Conservation (phyloP, 2,113 vertebrate species). For the Serinus canaria region DNA sequence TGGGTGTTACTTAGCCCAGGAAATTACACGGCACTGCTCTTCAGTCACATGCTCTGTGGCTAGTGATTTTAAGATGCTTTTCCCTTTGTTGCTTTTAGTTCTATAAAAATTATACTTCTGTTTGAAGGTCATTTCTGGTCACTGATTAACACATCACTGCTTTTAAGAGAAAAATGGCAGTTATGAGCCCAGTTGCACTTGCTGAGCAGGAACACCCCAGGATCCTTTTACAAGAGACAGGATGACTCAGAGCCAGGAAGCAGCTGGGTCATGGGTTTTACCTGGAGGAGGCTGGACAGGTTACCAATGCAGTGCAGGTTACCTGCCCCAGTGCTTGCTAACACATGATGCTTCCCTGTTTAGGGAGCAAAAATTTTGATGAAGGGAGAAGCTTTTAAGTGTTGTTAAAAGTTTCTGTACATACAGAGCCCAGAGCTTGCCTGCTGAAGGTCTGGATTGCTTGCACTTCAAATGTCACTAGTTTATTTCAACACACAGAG, state of each 20-base stretch:
- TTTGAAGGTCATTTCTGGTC: background rate
- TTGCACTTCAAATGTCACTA: background rate
- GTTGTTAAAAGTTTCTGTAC: background rate
- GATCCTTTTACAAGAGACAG: background rate
- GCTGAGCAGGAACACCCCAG: background rate
- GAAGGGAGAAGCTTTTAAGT: background rate
- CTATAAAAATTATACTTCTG: background rate
- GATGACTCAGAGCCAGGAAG: background rate
- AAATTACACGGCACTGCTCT: background rate
- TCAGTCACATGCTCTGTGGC: background rate
- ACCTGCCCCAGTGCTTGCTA: background rate
- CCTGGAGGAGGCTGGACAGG: background rate
- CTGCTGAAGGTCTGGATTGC: background rate
- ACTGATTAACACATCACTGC: background rate
- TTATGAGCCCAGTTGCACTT: background rate
- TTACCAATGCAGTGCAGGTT: background rate
- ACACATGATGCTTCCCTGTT: background rate
- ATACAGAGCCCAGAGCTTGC: background rate
- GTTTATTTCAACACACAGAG: background rate
- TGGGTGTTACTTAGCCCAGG: background rate
- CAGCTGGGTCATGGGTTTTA: background rate
- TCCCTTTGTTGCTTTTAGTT: background rate
- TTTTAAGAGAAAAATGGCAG: background rate
- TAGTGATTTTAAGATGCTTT: background rate
- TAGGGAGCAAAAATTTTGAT: background rate